Percentiles rank a stretch among this genome's conserved stretches.
Evolutionary conservation across 2,888 invertebrate genomes (phyloP).

Genomic region (Chelonus formosanus): DNA sequence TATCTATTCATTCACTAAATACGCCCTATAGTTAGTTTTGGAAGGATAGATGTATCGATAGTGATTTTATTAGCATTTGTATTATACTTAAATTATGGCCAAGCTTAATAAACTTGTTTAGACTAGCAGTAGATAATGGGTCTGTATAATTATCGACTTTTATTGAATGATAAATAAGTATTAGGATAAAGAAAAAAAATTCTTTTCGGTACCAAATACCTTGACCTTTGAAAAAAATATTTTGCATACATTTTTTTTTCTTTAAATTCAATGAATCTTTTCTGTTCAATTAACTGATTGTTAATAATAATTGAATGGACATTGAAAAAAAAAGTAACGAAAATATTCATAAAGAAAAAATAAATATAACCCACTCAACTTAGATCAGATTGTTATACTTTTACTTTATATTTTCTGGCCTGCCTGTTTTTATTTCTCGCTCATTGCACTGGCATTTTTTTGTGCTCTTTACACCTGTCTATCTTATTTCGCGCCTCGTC

Average conservation of each 20-base stretch:
- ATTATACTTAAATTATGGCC: constrained; percentile 46
- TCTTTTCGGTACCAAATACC: too few relatives aligned
- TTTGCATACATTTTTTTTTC: too few relatives aligned
- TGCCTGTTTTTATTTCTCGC: constrained; percentile 21
- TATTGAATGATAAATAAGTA: too few relatives aligned
- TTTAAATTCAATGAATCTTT: too few relatives aligned
- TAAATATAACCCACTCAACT: constrained; percentile 14
- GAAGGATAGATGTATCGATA: constrained; percentile 38
- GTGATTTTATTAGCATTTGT: constrained; percentile 28
- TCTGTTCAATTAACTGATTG: too few relatives aligned
- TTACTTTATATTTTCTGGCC: constrained; percentile 1
- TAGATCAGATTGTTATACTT: constrained; percentile 2
- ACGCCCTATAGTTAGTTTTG: constrained; percentile 37
- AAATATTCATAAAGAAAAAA: background rate
- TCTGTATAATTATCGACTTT: too few relatives aligned
- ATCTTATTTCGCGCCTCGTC: constrained; percentile 38
- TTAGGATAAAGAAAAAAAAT: too few relatives aligned
- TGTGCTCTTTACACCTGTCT: constrained; percentile 39
- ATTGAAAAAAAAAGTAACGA: too few relatives aligned
- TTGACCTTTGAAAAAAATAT: too few relatives aligned
- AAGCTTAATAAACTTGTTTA: constrained; percentile 5
- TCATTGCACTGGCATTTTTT: constrained; percentile 34
- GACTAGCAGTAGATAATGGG: background rate
- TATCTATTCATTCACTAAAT: constrained; percentile 23
- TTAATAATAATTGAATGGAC: too few relatives aligned